phyloP scores from a whole-genome alignment of 2,113 vertebrate genomes.

The Bettongia penicillata region DNA sequence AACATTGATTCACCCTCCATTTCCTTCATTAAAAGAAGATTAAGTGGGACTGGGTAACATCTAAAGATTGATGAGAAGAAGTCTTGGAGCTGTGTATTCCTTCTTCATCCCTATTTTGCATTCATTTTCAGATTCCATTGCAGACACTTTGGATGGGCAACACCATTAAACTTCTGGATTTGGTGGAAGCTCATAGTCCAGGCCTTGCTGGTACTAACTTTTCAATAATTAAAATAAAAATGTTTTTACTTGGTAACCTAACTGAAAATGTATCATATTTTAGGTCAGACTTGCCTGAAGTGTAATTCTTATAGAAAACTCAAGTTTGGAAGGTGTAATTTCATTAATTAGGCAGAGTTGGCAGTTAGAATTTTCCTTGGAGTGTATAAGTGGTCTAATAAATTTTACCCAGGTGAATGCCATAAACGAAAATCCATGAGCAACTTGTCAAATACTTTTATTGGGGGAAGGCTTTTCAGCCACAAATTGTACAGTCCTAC shows the following conservation, averaged over 20 bases:
- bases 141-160: constrained; percentile 91
- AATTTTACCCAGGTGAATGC: constrained; percentile 33
- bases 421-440: constrained; percentile 20
- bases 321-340: constrained; percentile 20
- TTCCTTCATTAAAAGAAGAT: neutral
- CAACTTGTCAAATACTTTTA: constrained; percentile 7
- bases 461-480: neutral
- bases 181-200: constrained; percentile 86
- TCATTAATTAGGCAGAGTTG: constrained; percentile 10
- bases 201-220: constrained; percentile 81
- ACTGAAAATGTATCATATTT: constrained; percentile 51
- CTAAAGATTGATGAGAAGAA: neutral
- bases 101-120: constrained; percentile 46
- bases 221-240: constrained; percentile 33
- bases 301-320: neutral
- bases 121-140: constrained; percentile 88
- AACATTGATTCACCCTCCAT: neutral
- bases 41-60: neutral
- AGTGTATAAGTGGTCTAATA: constrained; percentile 12
- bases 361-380: neutral
- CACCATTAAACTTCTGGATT: constrained; percentile 91
- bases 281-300: constrained; percentile 36
- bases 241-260: constrained; percentile 18
- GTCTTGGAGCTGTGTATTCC: neutral
- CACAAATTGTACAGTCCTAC: neutral